Evolutionary conservation across 2,888 invertebrate species (phyloP), one percentile per base, ranked within the genome.

Genomic region (Penaeus monodon): DNA sequence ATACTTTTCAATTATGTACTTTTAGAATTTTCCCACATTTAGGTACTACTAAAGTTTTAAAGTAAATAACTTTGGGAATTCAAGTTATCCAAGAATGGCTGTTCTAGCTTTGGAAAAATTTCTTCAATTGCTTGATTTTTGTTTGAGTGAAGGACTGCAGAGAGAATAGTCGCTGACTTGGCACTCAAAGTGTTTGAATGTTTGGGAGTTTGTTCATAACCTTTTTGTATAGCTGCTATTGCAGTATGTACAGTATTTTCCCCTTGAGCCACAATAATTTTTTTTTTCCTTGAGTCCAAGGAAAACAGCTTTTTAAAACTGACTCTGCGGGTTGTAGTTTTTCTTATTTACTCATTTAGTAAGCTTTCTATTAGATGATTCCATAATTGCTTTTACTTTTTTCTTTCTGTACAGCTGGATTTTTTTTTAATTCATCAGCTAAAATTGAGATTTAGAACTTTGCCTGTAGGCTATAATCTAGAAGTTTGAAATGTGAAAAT

Each of bases 401-500:
- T 73, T 66, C 57, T 49, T 84, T 77, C 22, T 33, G 33, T 63
- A 49, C 49, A 57, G 29, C 76, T 77, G 27, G 27, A 24, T 76
- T 80, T 33, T 73, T 44, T 79, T 80, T 85, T 38, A 85, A 79
- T 73, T 64, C 33, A 64, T 66, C 38, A 65, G 65, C 76, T 76
- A 77, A 85, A 85, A 85, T 79, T 86, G 85, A 86, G 86, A 83
- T 79, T 81, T 84, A 86, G 70, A 86, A 29, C 44, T 81, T 86
- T 86, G 87, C 76, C 78, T 88, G 74, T 84, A 88, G 68, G 87
- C 83, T 83, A 79, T 83, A 70, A 83, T 83, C 68, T 83, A 87
- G 82, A 83, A 87, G 74, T 87, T 87, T 87, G 77, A 84, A 87
- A 87, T 73, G 79, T 79, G 83, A 84, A 84, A 87, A 83, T 87